Percentiles rank a stretch among this genome's conserved stretches.
These are phyloP conservation scores for Zeuzera pyrina DNA, from an alignment of 2,888 invertebrate genomes.

Conservation along the genomic window DNA sequence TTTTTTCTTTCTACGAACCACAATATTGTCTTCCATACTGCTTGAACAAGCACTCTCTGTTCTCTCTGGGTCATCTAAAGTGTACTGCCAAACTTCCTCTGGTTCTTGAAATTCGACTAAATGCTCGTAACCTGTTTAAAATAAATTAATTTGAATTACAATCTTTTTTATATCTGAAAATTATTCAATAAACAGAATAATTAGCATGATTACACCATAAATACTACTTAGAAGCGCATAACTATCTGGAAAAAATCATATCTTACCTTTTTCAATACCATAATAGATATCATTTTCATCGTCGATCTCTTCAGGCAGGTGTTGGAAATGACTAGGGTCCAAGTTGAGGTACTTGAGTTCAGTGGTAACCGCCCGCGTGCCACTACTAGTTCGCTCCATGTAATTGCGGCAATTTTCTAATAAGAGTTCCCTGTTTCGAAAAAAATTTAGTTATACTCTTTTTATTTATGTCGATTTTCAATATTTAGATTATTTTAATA, in stretches of 20 bases:
- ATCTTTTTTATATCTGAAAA: not conserved
- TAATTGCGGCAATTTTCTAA: constrained; percentile 50
- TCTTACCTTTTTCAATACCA: constrained; percentile 75
- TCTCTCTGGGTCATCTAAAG: constrained; percentile 21
- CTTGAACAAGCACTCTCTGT: constrained; percentile 29
- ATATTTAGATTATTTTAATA: too few species aligned
- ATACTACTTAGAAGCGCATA: not conserved
- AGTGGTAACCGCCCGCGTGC: constrained; percentile 77
- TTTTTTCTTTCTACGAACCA: constrained; percentile 29
- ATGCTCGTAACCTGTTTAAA: constrained; percentile 56
- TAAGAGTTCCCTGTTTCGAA: constrained; percentile 43
- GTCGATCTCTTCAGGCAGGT: constrained; percentile 73
- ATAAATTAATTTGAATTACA: too few species aligned
- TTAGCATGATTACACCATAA: not conserved
- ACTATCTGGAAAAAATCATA: not conserved
- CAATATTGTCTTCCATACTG: constrained; percentile 18
- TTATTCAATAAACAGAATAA: not conserved
- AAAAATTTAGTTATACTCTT: constrained; percentile 4
- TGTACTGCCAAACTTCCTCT: constrained; percentile 42
- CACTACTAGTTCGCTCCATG: constrained; percentile 56
- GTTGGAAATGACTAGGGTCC: constrained; percentile 78
- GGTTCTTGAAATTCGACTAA: constrained; percentile 50
- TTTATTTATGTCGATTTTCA: too few species aligned
- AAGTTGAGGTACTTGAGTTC: constrained; percentile 84
- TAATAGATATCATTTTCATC: constrained; percentile 70